A percentile compares a stretch with the other conserved stretches of the same genome.
Conservation (phyloP, 2,888 invertebrate species). For the Eilema griseolum region DNA sequence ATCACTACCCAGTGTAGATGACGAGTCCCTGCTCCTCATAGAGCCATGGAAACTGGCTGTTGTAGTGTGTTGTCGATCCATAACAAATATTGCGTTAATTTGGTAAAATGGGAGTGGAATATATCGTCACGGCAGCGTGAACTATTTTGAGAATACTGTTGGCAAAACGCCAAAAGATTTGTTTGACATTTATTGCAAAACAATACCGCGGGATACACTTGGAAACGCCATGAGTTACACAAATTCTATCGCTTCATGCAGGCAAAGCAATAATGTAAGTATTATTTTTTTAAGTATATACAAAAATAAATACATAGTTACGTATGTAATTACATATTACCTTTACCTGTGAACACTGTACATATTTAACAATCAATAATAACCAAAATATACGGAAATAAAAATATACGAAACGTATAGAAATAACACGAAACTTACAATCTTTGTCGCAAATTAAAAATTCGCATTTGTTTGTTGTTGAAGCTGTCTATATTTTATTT, state of each 20-base stretch:
- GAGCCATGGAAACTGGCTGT: conserved; percentile 87
- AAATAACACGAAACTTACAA: conserved; percentile 33
- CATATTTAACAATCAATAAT: neutral
- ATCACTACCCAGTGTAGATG: conserved; percentile 89
- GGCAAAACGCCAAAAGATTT: conserved; percentile 70
- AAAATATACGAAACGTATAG: conserved; percentile 23
- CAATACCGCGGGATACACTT: conserved; percentile 37
- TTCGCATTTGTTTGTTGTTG: conserved; percentile 21
- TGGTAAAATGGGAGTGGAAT: conserved; percentile 50
- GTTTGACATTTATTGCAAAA: conserved; percentile 72
- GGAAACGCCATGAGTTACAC: neutral
- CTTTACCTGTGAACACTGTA: conserved; percentile 5
- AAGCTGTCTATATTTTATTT: too few species aligned
- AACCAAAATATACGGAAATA: conserved; percentile 17
- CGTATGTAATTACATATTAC: neutral
- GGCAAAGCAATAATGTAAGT: neutral
- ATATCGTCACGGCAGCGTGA: conserved; percentile 54
- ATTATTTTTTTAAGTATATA: too few species aligned
- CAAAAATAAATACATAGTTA: too few species aligned
- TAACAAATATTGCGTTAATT: conserved; percentile 45
- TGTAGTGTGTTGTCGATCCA: conserved; percentile 74
- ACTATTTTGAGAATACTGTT: conserved; percentile 76
- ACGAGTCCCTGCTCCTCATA: conserved; percentile 89
- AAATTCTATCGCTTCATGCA: neutral
- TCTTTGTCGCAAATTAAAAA: conserved; percentile 18